Evolutionary conservation across 2,113 vertebrate genomes (phyloP), one percentile per base, ranked within the genome.

Genomic region (Pholis gunnellus): DNA sequence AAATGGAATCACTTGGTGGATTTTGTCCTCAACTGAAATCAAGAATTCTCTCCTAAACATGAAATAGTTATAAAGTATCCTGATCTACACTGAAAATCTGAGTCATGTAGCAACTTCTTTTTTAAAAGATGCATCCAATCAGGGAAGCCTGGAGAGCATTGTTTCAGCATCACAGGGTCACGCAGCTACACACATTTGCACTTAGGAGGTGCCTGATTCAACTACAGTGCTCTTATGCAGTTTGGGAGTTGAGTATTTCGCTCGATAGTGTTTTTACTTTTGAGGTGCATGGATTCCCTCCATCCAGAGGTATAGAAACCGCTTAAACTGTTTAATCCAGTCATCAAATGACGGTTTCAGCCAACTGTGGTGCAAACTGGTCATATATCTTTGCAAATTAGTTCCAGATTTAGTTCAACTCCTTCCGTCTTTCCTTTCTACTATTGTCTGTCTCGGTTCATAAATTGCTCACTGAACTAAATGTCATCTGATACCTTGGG

Each of bases 141-240:
- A 83, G 59, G 74, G 59, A 66, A 42, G 50, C 11, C 36, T 83
- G 56, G 72, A 68, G 70, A 81, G 74, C 59, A 68, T 48, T 20
- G 27, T 75, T 81, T 76, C 48, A 81, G 73, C n/a, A 25, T 84
- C 57, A 79, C 78, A 75, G 73, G 86, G 79, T 82, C 67, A 76
- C 76, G 65, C 73, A 72, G 79, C 40, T 87, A 87, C 88, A 87
- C 78, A 82, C 63, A 77, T 90, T 87, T 88, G 82, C 84, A 88
- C 88, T 89, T 85, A 85, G 81, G 72, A 81, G 50, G 56, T 57
- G 71, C 61, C 64, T 69, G 79, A 82, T 81, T 87, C 67, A 67
- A 42, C 69, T 57, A 36, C 69, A 60, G 59, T 9, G 56, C 64
- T 71, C 70, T 56, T 40, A 67, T 67, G 73, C 15, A 65, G 48